Conservation (phyloP, 2,888 invertebrate genomes). For the Coelinius sp. region DNA sequence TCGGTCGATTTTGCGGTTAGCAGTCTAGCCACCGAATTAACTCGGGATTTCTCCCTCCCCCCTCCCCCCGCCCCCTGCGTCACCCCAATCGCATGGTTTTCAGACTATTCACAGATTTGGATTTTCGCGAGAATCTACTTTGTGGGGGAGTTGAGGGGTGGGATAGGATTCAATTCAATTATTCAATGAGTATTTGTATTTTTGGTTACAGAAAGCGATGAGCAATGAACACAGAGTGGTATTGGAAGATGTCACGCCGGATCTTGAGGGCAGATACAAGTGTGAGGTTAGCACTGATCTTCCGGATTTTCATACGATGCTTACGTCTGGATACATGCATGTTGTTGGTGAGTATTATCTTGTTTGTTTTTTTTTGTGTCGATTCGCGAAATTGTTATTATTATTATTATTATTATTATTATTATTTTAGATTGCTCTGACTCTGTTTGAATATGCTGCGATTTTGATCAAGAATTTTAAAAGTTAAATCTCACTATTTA, state of each 20-base stretch:
- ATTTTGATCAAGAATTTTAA: too few species aligned
- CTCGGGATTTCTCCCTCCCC: conserved; percentile 27
- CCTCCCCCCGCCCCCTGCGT: neutral
- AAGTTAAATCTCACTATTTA: too few species aligned
- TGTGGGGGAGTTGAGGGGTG: neutral
- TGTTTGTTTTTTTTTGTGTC: neutral
- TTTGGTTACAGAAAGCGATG: conserved; percentile 54
- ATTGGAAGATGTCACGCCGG: conserved; percentile 78
- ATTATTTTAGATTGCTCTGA: too few species aligned
- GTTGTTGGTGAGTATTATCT: conserved; percentile 78
- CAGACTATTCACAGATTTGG: conserved; percentile 11
- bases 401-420: too few species aligned
- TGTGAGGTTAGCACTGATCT: conserved; percentile 84
- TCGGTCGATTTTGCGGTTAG: conserved; percentile 56
- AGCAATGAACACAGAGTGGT: conserved; percentile 73
- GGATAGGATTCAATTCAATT: neutral
- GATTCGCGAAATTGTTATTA: neutral
- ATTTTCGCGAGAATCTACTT: conserved; percentile 37
- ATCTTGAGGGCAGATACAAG: conserved; percentile 80
- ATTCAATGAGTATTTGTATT: conserved; percentile 1
- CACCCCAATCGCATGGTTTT: neutral
- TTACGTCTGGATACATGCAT: conserved; percentile 79
- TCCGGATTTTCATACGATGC: conserved; percentile 80
- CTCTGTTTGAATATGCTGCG: too few species aligned
- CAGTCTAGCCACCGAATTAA: conserved; percentile 55